Evolutionary conservation across 2,797 vertebrate species (phyloP), one percentile per base, ranked within the genome.

Genomic region (Galago senegalensis): DNA sequence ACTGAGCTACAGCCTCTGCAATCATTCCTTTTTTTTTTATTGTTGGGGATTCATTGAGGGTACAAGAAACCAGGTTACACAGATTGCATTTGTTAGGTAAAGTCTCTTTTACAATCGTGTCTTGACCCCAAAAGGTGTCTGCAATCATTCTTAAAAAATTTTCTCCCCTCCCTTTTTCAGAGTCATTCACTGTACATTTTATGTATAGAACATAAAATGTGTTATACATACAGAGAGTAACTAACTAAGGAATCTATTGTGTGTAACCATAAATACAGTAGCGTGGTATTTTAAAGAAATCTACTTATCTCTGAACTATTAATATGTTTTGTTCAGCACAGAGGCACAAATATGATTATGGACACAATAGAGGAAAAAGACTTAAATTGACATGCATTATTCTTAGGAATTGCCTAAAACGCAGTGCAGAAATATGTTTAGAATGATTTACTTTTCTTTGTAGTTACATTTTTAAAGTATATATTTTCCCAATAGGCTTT

Each of bases 201-300:
- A 43, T 43, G 40, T 43, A 87, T 79, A 91, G 2, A 87, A 46
- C 23, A 49, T 46, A 86, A 21, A 46, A 60, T 91, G 27, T 49
- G 92, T 95, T 87, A 82, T 70, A 76, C 67, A 65, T 56, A 40
- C 25, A 85, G 17, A 96, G 11, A 95, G 76, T 91, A 89, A 90
- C 40, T 87, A 84, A 31, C n/a, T 18, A 80, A 91, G 12, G 17
- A 87, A 7, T 49, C 49, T 92, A 34, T 80, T 84, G 81, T 53
- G 12, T 76, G 63, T 58, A 58, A 75, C 80, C 0, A 12, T 43
- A 84, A 84, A 34, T 84, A 80, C 1, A 25, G 16, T 65, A n/a
- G 16, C 34, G 72, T 12, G 16, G n/a, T 61, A 87, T 86, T 83
- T 88, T 3, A 8, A 67, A 95, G 93, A 75, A 43, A 70, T 40